A percentile compares a stretch with the other conserved stretches of the same genome.
These are phyloP conservation scores for Sigmodon hispidus DNA, from an alignment of 2,113 vertebrate genomes.

Conservation along the genomic window DNA sequence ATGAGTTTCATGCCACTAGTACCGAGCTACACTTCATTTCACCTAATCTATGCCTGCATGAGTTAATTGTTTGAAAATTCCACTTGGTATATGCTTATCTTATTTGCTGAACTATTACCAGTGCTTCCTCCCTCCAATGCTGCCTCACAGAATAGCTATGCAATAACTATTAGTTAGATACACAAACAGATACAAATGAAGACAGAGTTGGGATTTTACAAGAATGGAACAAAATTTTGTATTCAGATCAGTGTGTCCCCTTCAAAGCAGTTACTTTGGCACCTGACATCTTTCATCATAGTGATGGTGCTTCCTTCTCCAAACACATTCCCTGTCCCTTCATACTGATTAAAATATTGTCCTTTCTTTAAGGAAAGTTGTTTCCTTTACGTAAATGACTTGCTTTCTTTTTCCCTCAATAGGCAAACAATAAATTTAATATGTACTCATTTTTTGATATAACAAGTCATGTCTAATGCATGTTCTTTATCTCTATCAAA, in stretches of 20 bases:
- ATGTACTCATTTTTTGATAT: constrained; percentile 52
- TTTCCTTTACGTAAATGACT: constrained; percentile 71
- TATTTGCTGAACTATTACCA: not conserved
- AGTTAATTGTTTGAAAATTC: constrained; percentile 49
- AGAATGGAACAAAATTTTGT: constrained; percentile 43
- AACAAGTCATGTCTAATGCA: constrained; percentile 48
- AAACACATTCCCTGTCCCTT: constrained; percentile 48
- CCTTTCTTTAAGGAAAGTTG: constrained; percentile 63
- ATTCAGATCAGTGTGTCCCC: constrained; percentile 19
- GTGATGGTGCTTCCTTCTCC: constrained; percentile 29
- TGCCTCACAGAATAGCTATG: not conserved
- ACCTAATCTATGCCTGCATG: not conserved
- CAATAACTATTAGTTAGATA: constrained; percentile 45
- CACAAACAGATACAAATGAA: constrained; percentile 44
- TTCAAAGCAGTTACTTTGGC: constrained; percentile 26
- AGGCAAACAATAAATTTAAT: constrained; percentile 66
- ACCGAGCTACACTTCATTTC: constrained; percentile 17
- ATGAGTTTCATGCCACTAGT: not conserved
- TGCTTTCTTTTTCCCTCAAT: constrained; percentile 47
- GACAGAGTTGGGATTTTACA: constrained; percentile 44
- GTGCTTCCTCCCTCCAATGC: not conserved
- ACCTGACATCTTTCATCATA: constrained; percentile 46
- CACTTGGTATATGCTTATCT: not conserved
- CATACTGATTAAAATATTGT: constrained; percentile 72
- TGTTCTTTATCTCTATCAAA: constrained; percentile 64